Conservation (phyloP, 1,140 invertebrate species). For the Drosophila ercepeae region DNA sequence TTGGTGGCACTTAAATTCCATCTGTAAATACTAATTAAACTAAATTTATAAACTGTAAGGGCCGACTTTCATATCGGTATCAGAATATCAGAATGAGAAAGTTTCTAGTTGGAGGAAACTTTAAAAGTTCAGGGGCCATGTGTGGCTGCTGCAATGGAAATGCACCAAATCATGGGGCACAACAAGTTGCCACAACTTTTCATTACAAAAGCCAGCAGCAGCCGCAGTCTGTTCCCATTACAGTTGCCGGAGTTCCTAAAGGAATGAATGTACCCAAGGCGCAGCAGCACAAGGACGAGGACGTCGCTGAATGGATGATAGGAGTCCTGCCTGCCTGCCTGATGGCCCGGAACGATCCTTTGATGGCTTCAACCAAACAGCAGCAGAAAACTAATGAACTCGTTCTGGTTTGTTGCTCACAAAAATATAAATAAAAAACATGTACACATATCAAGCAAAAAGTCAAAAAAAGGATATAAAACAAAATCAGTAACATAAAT, state of each 20-base stretch:
- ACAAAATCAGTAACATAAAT: constrained; percentile 7
- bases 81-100: constrained; percentile 20
- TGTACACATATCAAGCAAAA: not conserved
- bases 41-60: not conserved
- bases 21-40: not conserved
- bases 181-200: constrained; percentile 67
- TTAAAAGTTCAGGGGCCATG: constrained; percentile 40
- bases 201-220: constrained; percentile 54
- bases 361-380: constrained; percentile 34
- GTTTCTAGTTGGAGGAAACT: constrained; percentile 27
- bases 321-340: constrained; percentile 5
- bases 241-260: constrained; percentile 27
- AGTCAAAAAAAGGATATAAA: constrained; percentile 16
- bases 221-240: constrained; percentile 49
- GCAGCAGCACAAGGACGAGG: not conserved
- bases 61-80: constrained; percentile 16
- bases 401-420: constrained; percentile 44
- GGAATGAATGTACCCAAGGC: constrained; percentile 25
- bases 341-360: constrained; percentile 40
- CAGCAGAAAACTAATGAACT: constrained; percentile 63
- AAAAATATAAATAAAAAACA: constrained; percentile 5
- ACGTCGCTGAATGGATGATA: constrained; percentile 8
- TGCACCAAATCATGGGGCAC: constrained; percentile 47
- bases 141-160: constrained; percentile 12
- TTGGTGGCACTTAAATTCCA: not conserved